Evolutionary conservation across 2,113 vertebrate species (phyloP).

Genomic region (Bolborhynchus lineola): DNA sequence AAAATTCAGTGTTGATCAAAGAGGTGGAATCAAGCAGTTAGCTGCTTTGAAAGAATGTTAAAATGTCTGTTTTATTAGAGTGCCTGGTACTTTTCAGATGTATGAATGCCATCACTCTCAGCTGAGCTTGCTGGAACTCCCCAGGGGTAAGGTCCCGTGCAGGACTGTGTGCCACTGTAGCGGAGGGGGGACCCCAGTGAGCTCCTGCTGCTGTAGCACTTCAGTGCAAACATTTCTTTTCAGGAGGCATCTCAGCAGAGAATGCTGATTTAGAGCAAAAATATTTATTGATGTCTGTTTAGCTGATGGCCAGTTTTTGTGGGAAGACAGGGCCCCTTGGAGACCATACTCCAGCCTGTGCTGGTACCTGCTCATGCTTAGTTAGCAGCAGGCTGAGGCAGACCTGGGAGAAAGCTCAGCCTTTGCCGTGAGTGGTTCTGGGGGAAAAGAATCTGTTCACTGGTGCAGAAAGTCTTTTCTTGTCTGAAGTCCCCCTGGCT

Average conservation of each 20-base stretch:
- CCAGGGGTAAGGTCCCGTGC: rapidly evolving
- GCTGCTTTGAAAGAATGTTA: neutral
- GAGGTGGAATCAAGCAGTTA: neutral
- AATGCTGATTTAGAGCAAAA: neutral
- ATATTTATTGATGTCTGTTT: neutral
- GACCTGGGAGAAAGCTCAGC: neutral
- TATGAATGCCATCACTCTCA: neutral
- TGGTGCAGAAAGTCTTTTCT: constrained; percentile 33
- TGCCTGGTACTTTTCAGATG: neutral
- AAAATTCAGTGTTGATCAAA: neutral
- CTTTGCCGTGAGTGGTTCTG: constrained; percentile 24
- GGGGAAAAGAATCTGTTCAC: constrained; percentile 16
- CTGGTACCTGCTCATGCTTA: neutral
- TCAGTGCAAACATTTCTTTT: neutral
- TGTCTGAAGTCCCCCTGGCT: neutral
- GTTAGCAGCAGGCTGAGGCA: constrained; percentile 1
- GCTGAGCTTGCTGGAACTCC: neutral
- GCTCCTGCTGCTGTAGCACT: neutral
- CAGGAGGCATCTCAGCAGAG: neutral
- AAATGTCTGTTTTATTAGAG: neutral
- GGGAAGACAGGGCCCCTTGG: neutral
- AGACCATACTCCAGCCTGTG: neutral
- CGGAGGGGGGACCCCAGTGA: neutral
- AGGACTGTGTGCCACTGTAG: rapidly evolving
- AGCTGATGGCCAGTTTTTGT: neutral